Conservation (phyloP, 30 jellyfish, hydroid and myxozoan species). For the Sanderia malayensis region DNA sequence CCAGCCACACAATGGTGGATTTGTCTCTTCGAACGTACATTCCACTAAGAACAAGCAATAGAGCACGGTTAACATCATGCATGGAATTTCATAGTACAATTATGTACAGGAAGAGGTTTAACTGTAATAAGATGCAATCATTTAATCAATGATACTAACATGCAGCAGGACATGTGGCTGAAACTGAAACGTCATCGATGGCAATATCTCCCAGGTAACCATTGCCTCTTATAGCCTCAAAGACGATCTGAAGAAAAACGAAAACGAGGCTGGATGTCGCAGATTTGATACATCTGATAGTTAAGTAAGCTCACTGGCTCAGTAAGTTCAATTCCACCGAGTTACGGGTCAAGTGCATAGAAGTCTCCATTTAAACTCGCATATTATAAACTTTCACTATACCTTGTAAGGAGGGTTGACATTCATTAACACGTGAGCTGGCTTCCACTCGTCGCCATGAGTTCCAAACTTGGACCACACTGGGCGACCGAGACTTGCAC, state of each 20-base stretch:
- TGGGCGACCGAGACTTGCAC: conserved; percentile 53
- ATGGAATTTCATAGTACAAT: too few relatives aligned
- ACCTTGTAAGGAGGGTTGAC: conserved; percentile 83
- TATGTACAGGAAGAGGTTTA: too few relatives aligned
- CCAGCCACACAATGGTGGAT: conserved; percentile 95
- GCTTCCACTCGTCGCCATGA: conserved; percentile 90
- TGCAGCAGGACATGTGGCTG: conserved; percentile 81
- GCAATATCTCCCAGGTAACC: conserved; percentile 94
- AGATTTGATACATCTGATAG: too few relatives aligned
- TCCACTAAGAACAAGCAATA: conserved; percentile 89
- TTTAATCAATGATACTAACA: conserved; percentile 41
- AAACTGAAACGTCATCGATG: conserved; percentile 84
- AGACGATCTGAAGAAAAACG: conserved; percentile 54
- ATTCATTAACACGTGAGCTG: conserved; percentile 84
- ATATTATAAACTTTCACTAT: too few relatives aligned
- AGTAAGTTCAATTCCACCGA: too few relatives aligned
- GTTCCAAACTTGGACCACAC: conserved; percentile 93
- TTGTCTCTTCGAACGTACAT: conserved; percentile 90
- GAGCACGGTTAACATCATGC: too few relatives aligned
- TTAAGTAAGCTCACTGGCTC: too few relatives aligned
- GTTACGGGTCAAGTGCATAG: too few relatives aligned
- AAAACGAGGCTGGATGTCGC: too few relatives aligned
- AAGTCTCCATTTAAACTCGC: too few relatives aligned
- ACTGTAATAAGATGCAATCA: neutral
- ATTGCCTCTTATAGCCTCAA: conserved; percentile 94